These are phyloP conservation scores for Elegia similella DNA, from an alignment of 2,888 invertebrate species.

Conservation along the genomic window DNA sequence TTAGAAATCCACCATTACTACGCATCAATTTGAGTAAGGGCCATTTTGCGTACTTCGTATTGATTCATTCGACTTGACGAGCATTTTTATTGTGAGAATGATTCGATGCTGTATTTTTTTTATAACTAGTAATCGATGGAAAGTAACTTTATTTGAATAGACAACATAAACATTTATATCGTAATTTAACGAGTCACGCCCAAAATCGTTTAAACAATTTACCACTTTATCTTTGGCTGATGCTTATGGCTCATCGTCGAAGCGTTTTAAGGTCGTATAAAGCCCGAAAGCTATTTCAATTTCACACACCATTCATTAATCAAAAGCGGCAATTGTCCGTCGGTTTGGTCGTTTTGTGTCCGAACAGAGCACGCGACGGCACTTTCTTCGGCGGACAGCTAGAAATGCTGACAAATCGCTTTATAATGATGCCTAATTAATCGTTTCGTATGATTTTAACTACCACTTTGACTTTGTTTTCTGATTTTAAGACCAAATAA, in stretches of 20 bases:
- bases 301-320: conserved; percentile 58
- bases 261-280: conserved; percentile 30
- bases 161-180: conserved; percentile 2
- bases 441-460: conserved; percentile 44
- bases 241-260: conserved; percentile 28
- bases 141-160: conserved; percentile 13
- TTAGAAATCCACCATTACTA: conserved; percentile 10
- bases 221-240: conserved; percentile 27
- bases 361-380: conserved; percentile 50
- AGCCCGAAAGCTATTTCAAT: conserved; percentile 49
- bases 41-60: conserved; percentile 7
- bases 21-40: conserved; percentile 8
- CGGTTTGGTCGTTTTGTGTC: conserved; percentile 37
- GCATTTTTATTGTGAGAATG: conserved; percentile 15
- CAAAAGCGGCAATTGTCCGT: conserved; percentile 43
- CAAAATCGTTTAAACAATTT: conserved; percentile 18
- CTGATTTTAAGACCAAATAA: conserved; percentile 1
- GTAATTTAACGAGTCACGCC: conserved; percentile 1
- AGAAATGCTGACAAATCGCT: conserved; percentile 57
- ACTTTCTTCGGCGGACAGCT: conserved; percentile 47
- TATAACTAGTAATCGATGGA: conserved; percentile 12
- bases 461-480: conserved; percentile 30
- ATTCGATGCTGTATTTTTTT: conserved; percentile 11
- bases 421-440: conserved; percentile 65
- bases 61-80: conserved; percentile 17